Percentiles rank a stretch among this genome's conserved stretches.
phyloP scores from a whole-genome alignment of 1,140 invertebrate genomes.

The Plectrocnemia conspersa region DNA sequence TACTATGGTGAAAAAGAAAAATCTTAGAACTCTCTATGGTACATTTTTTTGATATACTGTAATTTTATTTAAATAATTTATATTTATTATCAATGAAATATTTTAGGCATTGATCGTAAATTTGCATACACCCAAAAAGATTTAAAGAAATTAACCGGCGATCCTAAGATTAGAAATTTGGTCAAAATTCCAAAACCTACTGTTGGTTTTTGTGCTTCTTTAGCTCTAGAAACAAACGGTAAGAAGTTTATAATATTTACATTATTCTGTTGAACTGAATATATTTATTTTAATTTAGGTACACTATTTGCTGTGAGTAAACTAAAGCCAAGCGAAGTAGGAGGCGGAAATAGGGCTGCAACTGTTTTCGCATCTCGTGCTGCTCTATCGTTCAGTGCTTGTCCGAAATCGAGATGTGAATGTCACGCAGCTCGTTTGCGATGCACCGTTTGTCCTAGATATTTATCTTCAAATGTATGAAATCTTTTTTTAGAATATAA shows the following conservation, averaged over 20 bases:
- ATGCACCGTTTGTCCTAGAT: constrained; percentile 42
- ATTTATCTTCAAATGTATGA: constrained; percentile 8
- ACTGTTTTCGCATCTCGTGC: constrained; percentile 40
- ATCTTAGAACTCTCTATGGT: constrained; percentile 72
- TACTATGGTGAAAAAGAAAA: constrained; percentile 61
- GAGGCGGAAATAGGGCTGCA: constrained; percentile 41
- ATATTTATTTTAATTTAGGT: constrained; percentile 36
- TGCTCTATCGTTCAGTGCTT: constrained; percentile 32
- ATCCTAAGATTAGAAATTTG: constrained; percentile 63
- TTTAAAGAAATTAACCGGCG: constrained; percentile 59
- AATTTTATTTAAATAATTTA: too few species aligned
- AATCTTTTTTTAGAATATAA: constrained; percentile 5
- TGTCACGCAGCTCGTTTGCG: constrained; percentile 41
- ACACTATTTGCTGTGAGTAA: constrained; percentile 46
- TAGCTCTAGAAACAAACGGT: constrained; percentile 82
- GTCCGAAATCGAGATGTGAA: constrained; percentile 41
- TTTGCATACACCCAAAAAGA: constrained; percentile 75
- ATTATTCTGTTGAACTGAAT: neutral
- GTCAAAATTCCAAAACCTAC: constrained; percentile 68
- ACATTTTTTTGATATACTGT: too few species aligned
- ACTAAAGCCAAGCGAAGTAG: constrained; percentile 38
- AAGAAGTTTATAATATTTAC: constrained; percentile 32
- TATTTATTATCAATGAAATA: neutral
- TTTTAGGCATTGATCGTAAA: constrained; percentile 63
- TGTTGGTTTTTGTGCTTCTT: constrained; percentile 71